These are phyloP conservation scores for Mus spretus DNA, from an alignment of 2,797 vertebrate genomes.

Conservation along the genomic window DNA sequence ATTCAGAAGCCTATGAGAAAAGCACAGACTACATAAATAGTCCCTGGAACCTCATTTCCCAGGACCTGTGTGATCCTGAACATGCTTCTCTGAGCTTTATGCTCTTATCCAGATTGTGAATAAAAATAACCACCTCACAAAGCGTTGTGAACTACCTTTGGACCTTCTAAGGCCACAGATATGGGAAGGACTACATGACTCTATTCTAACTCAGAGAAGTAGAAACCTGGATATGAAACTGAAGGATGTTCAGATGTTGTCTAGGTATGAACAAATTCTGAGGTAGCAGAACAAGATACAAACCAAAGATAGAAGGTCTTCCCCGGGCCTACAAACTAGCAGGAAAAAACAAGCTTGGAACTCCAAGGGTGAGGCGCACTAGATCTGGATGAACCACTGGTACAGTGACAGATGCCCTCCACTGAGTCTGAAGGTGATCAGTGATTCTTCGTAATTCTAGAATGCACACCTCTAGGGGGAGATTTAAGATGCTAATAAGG, in stretches of 20 bases:
- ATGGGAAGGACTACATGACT: neutral
- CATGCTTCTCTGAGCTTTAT: constrained; percentile 21
- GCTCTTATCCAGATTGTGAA: constrained; percentile 31
- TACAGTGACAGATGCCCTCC: neutral
- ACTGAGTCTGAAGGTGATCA: neutral
- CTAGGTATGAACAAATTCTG: neutral
- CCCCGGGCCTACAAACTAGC: neutral
- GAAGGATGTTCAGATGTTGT: neutral
- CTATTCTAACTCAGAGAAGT: constrained; percentile 33
- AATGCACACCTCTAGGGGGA: neutral
- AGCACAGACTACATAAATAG: neutral
- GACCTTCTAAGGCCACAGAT: constrained; percentile 19
- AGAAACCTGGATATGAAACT: constrained; percentile 61
- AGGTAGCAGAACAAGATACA: neutral
- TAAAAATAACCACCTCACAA: constrained; percentile 8
- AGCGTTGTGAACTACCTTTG: neutral
- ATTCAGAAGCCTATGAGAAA: constrained; percentile 54
- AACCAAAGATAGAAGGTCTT: neutral
- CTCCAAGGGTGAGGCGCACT: neutral
- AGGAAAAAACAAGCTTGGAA: neutral
- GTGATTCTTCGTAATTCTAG: neutral
- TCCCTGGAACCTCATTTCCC: constrained; percentile 35
- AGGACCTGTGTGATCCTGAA: neutral
- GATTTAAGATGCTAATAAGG: neutral
- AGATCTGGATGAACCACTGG: neutral